Percentiles rank a stretch among this genome's conserved stretches.
Evolutionary conservation across 2,797 vertebrate species (phyloP).

Genomic region (Muscicapa striata): DNA sequence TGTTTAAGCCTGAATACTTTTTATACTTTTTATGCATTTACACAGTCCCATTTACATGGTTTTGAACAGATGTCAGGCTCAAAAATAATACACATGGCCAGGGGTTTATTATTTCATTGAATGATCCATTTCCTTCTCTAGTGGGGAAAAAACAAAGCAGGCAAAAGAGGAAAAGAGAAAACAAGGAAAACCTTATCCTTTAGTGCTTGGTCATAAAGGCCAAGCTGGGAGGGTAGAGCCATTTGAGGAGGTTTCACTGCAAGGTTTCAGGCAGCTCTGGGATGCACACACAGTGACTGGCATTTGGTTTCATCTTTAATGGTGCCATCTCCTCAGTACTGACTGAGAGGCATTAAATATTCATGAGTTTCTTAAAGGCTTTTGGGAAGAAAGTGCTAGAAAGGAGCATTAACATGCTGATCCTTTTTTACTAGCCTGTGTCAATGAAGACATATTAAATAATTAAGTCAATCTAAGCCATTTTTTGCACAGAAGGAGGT

Average conservation of each 20-base stretch:
- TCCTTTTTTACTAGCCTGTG: constrained; percentile 36
- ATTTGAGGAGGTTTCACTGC: neutral
- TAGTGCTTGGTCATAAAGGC: neutral
- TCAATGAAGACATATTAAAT: constrained; percentile 59
- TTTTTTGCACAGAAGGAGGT: constrained; percentile 55
- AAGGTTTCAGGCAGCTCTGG: neutral
- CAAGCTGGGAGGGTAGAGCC: neutral
- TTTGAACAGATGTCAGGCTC: constrained; percentile 18
- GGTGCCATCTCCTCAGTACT: constrained; percentile 45
- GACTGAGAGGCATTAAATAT: constrained; percentile 70
- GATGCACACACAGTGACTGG: neutral
- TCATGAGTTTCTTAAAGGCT: constrained; percentile 70
- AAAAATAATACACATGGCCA: neutral
- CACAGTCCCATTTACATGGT: neutral
- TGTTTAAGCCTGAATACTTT: constrained; percentile 30
- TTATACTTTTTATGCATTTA: neutral
- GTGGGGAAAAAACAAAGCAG: accelerated
- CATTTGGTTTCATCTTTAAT: constrained; percentile 63
- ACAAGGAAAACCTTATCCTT: neutral
- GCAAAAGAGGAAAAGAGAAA: neutral
- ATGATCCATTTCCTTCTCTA: neutral
- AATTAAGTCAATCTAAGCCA: constrained; percentile 66
- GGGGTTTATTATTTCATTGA: neutral
- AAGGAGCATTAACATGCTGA: constrained; percentile 59
- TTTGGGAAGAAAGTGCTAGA: constrained; percentile 64